Evolutionary conservation across 2,888 invertebrate species (phyloP).

Genomic region (Seira ritae): DNA sequence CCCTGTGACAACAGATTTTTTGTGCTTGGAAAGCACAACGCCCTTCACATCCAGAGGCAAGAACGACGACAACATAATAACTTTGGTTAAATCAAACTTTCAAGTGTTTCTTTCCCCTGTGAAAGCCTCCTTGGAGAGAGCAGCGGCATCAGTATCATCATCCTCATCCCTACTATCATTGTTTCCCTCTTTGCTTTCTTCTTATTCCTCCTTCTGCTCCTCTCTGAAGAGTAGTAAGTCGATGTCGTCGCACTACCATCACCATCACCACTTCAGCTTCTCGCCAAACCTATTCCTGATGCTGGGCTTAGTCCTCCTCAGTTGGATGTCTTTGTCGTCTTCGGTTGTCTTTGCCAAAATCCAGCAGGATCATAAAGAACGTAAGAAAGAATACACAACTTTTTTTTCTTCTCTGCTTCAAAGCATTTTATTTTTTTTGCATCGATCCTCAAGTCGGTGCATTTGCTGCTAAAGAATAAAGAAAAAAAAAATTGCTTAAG

Average conservation of each 20-base stretch:
- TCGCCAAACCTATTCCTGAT: conserved; percentile 32
- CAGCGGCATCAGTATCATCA: conserved; percentile 35
- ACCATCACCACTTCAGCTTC: conserved; percentile 6
- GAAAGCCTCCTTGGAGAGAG: conserved; percentile 28
- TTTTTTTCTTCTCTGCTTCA: conserved; percentile 22
- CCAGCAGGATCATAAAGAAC: conserved; percentile 69
- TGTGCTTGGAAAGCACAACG: too few relatives aligned
- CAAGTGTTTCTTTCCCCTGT: conserved; percentile 53
- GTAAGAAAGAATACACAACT: conserved; percentile 47
- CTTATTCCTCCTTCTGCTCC: conserved; percentile 18
- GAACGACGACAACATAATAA: conserved; percentile 31
- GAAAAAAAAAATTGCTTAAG: conserved; percentile 17
- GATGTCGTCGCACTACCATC: background rate
- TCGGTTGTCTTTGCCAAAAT: conserved; percentile 68
- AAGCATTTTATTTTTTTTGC: conserved; percentile 22
- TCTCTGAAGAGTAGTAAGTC: background rate
- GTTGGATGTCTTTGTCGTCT: conserved; percentile 58
- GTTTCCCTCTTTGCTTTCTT: conserved; percentile 29
- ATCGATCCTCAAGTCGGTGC: conserved; percentile 4
- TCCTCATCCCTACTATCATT: conserved; percentile 5
- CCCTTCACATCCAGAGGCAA: conserved; percentile 36
- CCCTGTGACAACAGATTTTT: too few relatives aligned
- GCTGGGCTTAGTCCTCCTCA: conserved; percentile 49
- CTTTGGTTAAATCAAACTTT: conserved; percentile 47
- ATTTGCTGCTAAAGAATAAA: conserved; percentile 13